phyloP scores from a whole-genome alignment of 2,113 vertebrate species.

The Oryzias celebensis region DNA sequence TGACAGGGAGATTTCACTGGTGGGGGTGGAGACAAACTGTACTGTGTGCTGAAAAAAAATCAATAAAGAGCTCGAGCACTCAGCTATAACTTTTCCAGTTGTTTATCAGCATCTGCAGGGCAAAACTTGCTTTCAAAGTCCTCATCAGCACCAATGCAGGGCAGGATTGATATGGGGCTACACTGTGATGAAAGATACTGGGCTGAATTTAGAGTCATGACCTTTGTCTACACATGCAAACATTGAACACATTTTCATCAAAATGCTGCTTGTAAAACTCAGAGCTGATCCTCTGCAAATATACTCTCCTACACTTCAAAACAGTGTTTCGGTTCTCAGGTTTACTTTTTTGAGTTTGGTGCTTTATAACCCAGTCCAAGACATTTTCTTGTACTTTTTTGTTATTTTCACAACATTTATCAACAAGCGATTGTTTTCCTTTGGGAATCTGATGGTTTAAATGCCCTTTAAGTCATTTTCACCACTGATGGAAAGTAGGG shows the following conservation, averaged over 20 bases:
- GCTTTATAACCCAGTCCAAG: neutral
- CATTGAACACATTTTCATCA: neutral
- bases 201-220: neutral
- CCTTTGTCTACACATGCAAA: neutral
- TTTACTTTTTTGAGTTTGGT: too few species aligned
- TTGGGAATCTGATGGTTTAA: too few species aligned
- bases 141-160: constrained; percentile 1
- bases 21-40: neutral
- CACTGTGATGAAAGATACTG: too few species aligned
- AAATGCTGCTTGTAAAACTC: neutral
- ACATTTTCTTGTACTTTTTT: neutral
- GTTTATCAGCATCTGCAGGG: neutral
- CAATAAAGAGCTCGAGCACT: constrained; percentile 9
- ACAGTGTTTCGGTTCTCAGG: too few species aligned
- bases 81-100: constrained; percentile 10
- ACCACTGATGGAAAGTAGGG: too few species aligned
- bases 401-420: neutral
- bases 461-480: too few species aligned
- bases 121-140: neutral
- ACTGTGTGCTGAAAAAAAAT: neutral
- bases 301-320: neutral
- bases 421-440: neutral
- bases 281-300: too few species aligned
- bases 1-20: neutral
- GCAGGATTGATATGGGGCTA: neutral